Evolutionary conservation across 1,140 invertebrate genomes (phyloP), one percentile per base, ranked within the genome.

Genomic region (Aphis craccivora): DNA sequence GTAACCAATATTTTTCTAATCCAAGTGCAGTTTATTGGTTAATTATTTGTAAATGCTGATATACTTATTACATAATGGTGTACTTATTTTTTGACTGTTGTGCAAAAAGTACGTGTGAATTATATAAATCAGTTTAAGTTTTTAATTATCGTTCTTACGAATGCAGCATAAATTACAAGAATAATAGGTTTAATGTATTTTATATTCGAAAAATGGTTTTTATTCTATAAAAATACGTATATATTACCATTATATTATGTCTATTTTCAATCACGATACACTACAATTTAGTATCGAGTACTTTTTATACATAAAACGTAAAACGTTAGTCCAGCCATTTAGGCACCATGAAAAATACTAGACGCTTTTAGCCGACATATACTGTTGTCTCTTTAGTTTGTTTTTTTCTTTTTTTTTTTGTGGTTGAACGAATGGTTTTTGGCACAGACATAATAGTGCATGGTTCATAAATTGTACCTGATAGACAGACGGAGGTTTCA

Each of bases 401-500:
- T 86, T 43, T 84, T 43, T 43, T 87, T 87, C 20, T 87, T 43
- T 40, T 87, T 87, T 87, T 35, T 88, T 25, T 30, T 55, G 35
- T 40, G 35, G 37, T 40, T 43, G 37, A 90, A 90, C 55, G 89
- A 90, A 90, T 60, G 23, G 37, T 43, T 90, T 90, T 90, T 67
- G 89, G 55, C 89, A 67, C 89, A 43, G 11, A 90, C 40, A 67
- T 90, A 90, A 60, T 30, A 40, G 11, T 30, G 25, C 37, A 67
- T 30, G 30, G 89, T 67, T 67, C 89, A 67, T 67, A 67, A 67
- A 90, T 67, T 90, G 20, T 67, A 67, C 53, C 37, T 90, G 53
- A 90, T 90, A 37, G 89, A 90, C 37, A 67, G 37, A 67, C 89
- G 53, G 67, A 90, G 35, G 35, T 67, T 90, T 90, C 20, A 37